Base-by-base conservation (phyloP, 2,113 vertebrate genomes). In the Nibea albiflora region DNA sequence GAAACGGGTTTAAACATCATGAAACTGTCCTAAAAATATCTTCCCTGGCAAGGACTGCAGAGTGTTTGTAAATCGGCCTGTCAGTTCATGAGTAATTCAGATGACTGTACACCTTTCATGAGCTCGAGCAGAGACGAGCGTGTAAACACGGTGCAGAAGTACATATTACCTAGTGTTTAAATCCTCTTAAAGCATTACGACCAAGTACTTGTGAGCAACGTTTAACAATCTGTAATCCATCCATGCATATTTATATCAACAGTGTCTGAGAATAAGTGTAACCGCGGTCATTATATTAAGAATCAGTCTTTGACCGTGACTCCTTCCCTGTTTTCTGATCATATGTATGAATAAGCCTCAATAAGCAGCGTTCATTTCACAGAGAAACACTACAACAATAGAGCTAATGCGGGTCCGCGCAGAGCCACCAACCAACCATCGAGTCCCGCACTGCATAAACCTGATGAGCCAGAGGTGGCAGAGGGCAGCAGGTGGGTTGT, bases 11-110 rank as follows among this genome's bases (percentile, higher is more conserved):
- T 60, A 16, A 65, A 77, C 31, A 11, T 52, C 28, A 65, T 62
- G 3, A 47, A 73, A 78, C 8, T 49, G 20, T 62, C 26, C 54
- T 39, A 69, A 49, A 84, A 70, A 49, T 28, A 75, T 61, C 46
- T 16, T 1, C 58, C 16, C 65, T 66, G 65, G 31, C 52, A 50
- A 16, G 14, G 35, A 66, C 26, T 64, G 47, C 28, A 24, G 17
- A 22, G 49, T 76, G 17, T 63, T 69, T 63, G 12, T 22, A 63
- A 64, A 66, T 3, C 49, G 14, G 35, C 24, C 24, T 70, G 62
- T 57, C 54, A 66, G 44, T 86, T 66, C 20, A 8, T 75, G 58
- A 74, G 50, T 42, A 12, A 76, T 63, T 85, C 17, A 50, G 57
- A 68, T 46, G 26, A 50, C 42, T 39, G 31, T 28, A 49, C 67